These are phyloP conservation scores for Cistogaster globosa DNA, from an alignment of 2,888 invertebrate species.

Conservation along the genomic window DNA sequence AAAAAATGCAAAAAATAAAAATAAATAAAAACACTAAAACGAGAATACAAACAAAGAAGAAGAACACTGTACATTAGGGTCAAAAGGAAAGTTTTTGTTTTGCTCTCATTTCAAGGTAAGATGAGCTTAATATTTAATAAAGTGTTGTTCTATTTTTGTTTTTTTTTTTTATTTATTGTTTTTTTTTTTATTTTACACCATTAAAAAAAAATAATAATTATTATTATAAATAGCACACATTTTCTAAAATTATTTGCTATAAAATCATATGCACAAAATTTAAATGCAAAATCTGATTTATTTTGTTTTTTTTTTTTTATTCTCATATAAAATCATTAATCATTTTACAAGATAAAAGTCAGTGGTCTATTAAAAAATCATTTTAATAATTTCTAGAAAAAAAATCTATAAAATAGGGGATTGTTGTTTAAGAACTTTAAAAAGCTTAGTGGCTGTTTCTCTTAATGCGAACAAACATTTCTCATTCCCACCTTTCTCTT, in stretches of 20 bases:
- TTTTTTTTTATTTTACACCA: conserved; percentile 22
- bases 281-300: conserved; percentile 15
- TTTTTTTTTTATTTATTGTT: no score
- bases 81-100: conserved; percentile 62
- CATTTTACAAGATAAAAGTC: not conserved
- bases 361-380: conserved; percentile 3
- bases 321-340: conserved; percentile 3
- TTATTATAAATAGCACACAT: conserved; percentile 44
- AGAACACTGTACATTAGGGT: conserved; percentile 56
- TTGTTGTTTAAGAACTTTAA: no score
- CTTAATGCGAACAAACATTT: no score
- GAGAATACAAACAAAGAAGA: conserved; percentile 29
- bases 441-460: no score
- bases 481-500: no score
- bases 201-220: not conserved
- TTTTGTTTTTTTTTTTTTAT: not conserved
- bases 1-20: not conserved
- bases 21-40: not conserved
- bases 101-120: conserved; percentile 64
- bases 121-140: conserved; percentile 55
- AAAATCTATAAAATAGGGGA: no score
- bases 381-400: no score
- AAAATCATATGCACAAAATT: conserved; percentile 50
- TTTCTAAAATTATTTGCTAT: conserved; percentile 22
- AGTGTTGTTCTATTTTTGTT: conserved; percentile 11